Evolutionary conservation across 1,140 invertebrate genomes (phyloP), one percentile per base, ranked within the genome.

Genomic region (Pachyrhynchus sulphureomaculatus): DNA sequence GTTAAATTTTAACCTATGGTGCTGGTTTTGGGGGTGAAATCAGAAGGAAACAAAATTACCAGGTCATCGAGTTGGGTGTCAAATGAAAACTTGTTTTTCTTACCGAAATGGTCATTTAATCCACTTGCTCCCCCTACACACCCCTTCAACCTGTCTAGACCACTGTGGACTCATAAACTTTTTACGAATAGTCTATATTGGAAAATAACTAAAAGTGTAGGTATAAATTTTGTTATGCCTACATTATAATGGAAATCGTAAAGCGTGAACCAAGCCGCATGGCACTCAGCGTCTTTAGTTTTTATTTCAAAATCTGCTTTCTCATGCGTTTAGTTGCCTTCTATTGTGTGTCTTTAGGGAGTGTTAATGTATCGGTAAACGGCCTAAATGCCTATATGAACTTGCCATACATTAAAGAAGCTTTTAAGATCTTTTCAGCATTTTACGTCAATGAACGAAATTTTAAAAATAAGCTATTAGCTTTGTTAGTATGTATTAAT

Each of bases 291-390:
- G 64, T 70, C 67, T 65, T 36, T 60, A 62, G 60, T 72, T 72
- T 69, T 72, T 69, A 66, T 67, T 69, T 62, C 47, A 45, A 65
- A 67, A 70, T 68, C 52, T 72, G 70, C 68, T 65, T 67, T 70
- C 68, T 70, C 70, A 72, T 72, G 70, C 70, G 70, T 71, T 69
- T 69, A 69, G 68, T 69, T 69, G 62, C 52, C 64, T 69, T 59
- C 64, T 44, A 70, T 70, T 68, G 66, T 70, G 48, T 56, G 52
- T 55, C 23, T 57, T 55, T 60, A 61, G 68, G 68, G 68, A 51
- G 64, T 64, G 66, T 61, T 70, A 68, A 68, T 65, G 64, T 59
- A 62, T 59, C 68, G 65, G 63, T 68, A 64, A 45, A 39, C 36
- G 55, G 39, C 37, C 52, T 65, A 68, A 66, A 60, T 66, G 64